These are phyloP conservation scores for Ectemnius lituratus DNA, from an alignment of 2,888 invertebrate genomes.

Conservation along the genomic window DNA sequence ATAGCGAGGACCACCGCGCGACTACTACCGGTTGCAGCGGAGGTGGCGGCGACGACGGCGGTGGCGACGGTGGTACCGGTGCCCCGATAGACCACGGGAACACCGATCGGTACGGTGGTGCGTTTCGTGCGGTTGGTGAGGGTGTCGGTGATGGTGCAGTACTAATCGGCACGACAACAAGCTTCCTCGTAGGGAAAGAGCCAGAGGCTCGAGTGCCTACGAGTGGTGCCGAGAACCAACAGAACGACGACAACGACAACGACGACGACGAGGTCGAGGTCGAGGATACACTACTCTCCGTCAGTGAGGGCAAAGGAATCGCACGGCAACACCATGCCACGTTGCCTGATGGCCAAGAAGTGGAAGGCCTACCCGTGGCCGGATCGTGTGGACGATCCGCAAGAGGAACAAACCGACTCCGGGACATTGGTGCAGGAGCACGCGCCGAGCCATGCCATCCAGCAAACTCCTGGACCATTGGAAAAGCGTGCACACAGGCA, in stretches of 20 bases:
- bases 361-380: slow-evolving; percentile 93
- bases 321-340: slow-evolving; percentile 83
- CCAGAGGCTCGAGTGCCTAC: background rate
- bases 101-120: slow-evolving; percentile 57
- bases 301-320: slow-evolving; percentile 7
- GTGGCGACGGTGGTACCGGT: slow-evolving; percentile 52
- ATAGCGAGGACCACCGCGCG: slow-evolving; percentile 29
- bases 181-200: background rate
- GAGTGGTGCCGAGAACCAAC: background rate
- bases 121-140: slow-evolving; percentile 56
- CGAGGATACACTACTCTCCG: slow-evolving; percentile 10
- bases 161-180: background rate
- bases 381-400: slow-evolving; percentile 80
- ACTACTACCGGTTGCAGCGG: slow-evolving; percentile 21
- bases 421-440: slow-evolving; percentile 56
- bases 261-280: slow-evolving; percentile 6
- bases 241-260: slow-evolving; percentile 18
- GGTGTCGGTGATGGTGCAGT: slow-evolving; percentile 54
- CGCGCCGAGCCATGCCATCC: slow-evolving; percentile 29
- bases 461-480: slow-evolving; percentile 69
- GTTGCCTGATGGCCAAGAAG: slow-evolving; percentile 97
- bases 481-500: slow-evolving; percentile 57
- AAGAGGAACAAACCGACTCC: slow-evolving; percentile 69
- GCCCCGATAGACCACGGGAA: slow-evolving; percentile 54
- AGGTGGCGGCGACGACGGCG: slow-evolving; percentile 34